Percentiles rank a stretch among this genome's conserved stretches.
These are phyloP conservation scores for Drosophila mauritiana DNA, from an alignment of 1,140 invertebrate genomes.

Conservation along the genomic window DNA sequence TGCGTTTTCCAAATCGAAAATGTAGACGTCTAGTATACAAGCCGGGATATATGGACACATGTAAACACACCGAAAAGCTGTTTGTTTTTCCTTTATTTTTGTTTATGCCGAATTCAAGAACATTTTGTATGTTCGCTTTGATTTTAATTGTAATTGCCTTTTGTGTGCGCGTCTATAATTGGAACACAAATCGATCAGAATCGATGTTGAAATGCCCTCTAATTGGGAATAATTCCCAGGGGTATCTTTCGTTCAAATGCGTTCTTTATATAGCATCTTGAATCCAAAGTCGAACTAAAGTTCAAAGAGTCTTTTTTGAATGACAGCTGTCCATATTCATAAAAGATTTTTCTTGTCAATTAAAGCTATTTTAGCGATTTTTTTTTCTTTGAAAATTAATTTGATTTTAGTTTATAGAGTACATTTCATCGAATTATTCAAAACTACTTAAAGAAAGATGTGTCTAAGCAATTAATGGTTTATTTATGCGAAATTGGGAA, in stretches of 20 bases:
- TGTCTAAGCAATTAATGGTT: neutral
- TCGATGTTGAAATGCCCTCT: constrained; percentile 39
- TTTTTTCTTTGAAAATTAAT: neutral
- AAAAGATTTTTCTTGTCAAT: neutral
- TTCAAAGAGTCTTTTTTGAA: constrained; percentile 28
- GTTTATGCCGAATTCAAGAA: constrained; percentile 74
- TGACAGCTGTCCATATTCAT: neutral
- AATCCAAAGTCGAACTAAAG: constrained; percentile 14
- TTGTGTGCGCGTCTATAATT: constrained; percentile 34
- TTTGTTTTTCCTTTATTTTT: constrained; percentile 70
- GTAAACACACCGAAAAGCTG: constrained; percentile 38
- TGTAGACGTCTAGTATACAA: constrained; percentile 30
- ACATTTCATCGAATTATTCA: neutral
- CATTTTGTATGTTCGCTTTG: constrained; percentile 44
- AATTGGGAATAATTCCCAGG: constrained; percentile 8
- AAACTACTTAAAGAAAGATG: too few relatives aligned
- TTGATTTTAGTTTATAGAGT: too few relatives aligned
- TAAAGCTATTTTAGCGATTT: neutral
- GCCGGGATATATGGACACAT: constrained; percentile 8
- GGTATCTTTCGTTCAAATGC: constrained; percentile 11
- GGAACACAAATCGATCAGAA: constrained; percentile 30
- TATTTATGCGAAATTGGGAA: neutral
- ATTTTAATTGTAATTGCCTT: constrained; percentile 61
- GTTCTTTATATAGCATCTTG: constrained; percentile 1
- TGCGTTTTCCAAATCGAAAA: constrained; percentile 67